phyloP scores from a whole-genome alignment of 1,140 invertebrate species.

The Mesaphorura yosii region DNA sequence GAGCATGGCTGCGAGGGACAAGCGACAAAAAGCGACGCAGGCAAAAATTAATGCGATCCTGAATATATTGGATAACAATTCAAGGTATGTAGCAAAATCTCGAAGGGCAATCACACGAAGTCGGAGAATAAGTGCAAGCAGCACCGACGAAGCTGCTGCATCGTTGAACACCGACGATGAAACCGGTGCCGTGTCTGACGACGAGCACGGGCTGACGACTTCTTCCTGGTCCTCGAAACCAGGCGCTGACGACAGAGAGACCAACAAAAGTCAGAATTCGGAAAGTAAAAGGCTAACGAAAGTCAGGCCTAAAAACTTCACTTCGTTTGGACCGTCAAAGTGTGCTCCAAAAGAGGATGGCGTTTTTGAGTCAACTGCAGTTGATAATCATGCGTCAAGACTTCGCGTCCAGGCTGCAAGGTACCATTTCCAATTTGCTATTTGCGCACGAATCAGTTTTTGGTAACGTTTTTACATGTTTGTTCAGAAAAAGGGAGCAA shows the following conservation, averaged over 20 bases:
- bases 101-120: background rate
- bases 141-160: too few species aligned
- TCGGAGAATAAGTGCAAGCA: too few species aligned
- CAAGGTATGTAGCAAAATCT: background rate
- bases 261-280: background rate
- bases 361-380: constrained; percentile 28
- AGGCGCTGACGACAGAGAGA: background rate
- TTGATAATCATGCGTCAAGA: constrained; percentile 28
- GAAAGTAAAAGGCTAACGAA: constrained; percentile 6
- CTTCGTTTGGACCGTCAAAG: background rate
- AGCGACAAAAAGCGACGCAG: constrained; percentile 8
- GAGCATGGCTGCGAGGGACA: constrained; percentile 53
- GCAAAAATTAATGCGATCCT: constrained; percentile 17
- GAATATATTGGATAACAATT: constrained; percentile 6
- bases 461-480: too few species aligned
- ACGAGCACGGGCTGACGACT: constrained; percentile 4
- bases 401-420: constrained; percentile 24
- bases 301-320: constrained; percentile 2
- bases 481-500: constrained; percentile 21
- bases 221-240: background rate
- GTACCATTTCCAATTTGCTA: constrained; percentile 13
- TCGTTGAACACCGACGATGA: background rate
- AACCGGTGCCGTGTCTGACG: background rate
- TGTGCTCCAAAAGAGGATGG: constrained; percentile 7
- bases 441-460: too few species aligned